Conservation (phyloP, 2,797 vertebrate genomes). For the Rallus crepitans region DNA sequence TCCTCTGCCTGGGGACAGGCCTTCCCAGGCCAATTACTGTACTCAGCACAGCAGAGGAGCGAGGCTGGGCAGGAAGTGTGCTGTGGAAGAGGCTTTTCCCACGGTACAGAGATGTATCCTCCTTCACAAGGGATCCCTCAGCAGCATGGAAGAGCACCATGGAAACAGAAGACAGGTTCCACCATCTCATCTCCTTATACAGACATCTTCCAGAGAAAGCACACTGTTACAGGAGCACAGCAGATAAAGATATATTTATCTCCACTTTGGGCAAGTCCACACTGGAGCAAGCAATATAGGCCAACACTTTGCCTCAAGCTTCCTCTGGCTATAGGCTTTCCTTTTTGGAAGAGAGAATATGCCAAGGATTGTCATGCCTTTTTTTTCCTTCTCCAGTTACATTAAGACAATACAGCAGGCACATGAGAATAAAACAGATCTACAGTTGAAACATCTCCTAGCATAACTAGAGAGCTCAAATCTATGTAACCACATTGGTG, state of each 20-base stretch:
- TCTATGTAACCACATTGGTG: background rate
- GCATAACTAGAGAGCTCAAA: background rate
- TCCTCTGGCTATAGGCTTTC: constrained; percentile 1
- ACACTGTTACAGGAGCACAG: background rate
- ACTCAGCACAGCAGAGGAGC: background rate
- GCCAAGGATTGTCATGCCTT: background rate
- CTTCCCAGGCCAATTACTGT: constrained; percentile 25
- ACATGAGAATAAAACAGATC: background rate
- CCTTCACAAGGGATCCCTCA: background rate
- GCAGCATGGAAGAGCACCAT: background rate
- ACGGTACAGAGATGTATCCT: background rate
- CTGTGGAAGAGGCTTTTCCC: constrained; percentile 49
- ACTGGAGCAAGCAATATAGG: constrained; percentile 16
- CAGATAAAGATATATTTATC: background rate
- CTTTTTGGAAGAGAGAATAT: constrained; percentile 5
- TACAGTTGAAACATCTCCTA: background rate
- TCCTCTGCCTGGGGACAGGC: background rate
- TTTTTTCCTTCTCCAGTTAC: background rate
- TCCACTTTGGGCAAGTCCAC: background rate
- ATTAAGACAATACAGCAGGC: background rate
- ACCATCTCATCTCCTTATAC: background rate
- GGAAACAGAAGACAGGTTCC: constrained; percentile 35
- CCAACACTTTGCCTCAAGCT: constrained; percentile 1
- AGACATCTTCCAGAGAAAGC: background rate
- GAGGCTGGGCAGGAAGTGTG: constrained; percentile 10